Evolutionary conservation across 2,888 invertebrate genomes (phyloP).

Genomic region (Nemoura dubitans): DNA sequence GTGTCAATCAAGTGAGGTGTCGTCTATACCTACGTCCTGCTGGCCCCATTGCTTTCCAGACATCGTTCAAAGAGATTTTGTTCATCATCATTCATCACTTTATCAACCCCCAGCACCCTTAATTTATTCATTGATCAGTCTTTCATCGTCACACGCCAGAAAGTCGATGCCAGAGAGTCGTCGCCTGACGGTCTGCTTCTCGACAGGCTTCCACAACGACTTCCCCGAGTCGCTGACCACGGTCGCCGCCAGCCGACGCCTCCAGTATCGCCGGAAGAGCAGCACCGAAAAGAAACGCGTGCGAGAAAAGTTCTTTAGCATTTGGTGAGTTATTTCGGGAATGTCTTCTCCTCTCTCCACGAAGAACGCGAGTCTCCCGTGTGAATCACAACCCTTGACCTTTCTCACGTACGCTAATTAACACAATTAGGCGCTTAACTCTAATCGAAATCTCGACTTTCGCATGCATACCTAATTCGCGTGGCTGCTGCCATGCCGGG

Average conservation of each 20-base stretch:
- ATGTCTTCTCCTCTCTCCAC: background rate
- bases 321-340: conserved; percentile 63
- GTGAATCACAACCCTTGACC: background rate
- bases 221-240: conserved; percentile 68
- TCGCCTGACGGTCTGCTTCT: conserved; percentile 42
- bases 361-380: background rate
- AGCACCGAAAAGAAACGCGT: conserved; percentile 68
- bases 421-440: background rate
- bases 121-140: too few species aligned
- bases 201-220: conserved; percentile 69
- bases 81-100: too few species aligned
- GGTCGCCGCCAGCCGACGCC: conserved; percentile 63
- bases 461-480: background rate
- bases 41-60: too few species aligned
- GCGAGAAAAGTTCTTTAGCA: conserved; percentile 68
- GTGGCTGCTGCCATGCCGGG: too few species aligned
- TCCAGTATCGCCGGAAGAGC: conserved; percentile 69
- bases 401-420: background rate
- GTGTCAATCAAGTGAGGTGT: too few species aligned
- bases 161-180: too few species aligned
- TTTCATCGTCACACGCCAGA: too few species aligned
- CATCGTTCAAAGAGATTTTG: too few species aligned
- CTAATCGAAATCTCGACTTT: background rate
- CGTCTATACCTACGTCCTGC: too few species aligned
- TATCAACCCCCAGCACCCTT: too few species aligned